Percentiles rank a stretch among this genome's conserved stretches.
Conservation (phyloP, 1,140 invertebrate species). For the Caenorhabditis briggsae region DNA sequence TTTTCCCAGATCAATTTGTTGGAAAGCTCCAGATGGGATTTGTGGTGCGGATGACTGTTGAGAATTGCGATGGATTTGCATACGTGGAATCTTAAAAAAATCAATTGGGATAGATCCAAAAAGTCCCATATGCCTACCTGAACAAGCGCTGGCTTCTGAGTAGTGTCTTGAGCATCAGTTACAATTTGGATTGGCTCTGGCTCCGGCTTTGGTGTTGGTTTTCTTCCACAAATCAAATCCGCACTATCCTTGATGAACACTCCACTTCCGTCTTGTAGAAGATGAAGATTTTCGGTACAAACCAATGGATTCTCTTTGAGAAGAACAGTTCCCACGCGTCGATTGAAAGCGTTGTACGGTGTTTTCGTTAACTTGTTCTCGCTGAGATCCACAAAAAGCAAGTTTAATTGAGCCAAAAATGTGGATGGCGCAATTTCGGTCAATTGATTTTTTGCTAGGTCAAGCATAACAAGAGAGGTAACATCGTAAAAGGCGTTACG, state of each 20-base stretch:
- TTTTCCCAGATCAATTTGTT: slow-evolving; percentile 41
- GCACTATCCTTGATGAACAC: slow-evolving; percentile 72
- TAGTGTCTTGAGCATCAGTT: background rate
- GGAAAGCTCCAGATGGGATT: slow-evolving; percentile 57
- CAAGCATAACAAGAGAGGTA: slow-evolving; percentile 73
- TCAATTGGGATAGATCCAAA: background rate
- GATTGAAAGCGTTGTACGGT: slow-evolving; percentile 75
- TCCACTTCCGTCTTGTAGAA: slow-evolving; percentile 76
- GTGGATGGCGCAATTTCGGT: slow-evolving; percentile 74
- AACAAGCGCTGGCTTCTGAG: slow-evolving; percentile 24
- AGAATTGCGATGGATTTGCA: slow-evolving; percentile 29
- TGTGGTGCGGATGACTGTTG: background rate
- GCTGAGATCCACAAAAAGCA: slow-evolving; percentile 74
- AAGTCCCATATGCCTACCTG: background rate
- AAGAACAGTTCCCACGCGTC: slow-evolving; percentile 75
- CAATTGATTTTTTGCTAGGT: slow-evolving; percentile 74
- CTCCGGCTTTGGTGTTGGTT: slow-evolving; percentile 50
- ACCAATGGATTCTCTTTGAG: slow-evolving; percentile 77
- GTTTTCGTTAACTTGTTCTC: slow-evolving; percentile 73
- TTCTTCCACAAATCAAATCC: slow-evolving; percentile 71
- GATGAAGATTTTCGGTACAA: slow-evolving; percentile 75
- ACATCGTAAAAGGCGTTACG: slow-evolving; percentile 74
- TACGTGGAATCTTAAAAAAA: slow-evolving; percentile 4
- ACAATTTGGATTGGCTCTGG: slow-evolving; percentile 8
- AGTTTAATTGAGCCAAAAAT: slow-evolving; percentile 74